phyloP scores from a whole-genome alignment of 1,140 invertebrate genomes.

The Lasaia peninsularis region DNA sequence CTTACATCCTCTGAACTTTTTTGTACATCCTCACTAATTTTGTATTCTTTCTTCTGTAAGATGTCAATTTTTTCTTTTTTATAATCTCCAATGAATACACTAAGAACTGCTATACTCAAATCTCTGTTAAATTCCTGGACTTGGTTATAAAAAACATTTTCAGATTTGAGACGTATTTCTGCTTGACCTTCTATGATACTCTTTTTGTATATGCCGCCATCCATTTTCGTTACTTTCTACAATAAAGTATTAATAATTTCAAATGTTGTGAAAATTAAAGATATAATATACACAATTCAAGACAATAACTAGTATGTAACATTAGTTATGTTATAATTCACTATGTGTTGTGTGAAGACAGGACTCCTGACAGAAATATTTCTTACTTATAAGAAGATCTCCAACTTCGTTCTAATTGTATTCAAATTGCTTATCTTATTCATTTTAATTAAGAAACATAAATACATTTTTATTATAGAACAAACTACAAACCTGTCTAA shows the following conservation, averaged over 20 bases:
- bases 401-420: no score
- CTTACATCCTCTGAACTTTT: conserved; percentile 16
- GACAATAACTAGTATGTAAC: no score
- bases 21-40: conserved; percentile 22
- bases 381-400: no score
- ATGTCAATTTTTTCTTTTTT: conserved; percentile 36
- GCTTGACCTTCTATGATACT: conserved; percentile 85
- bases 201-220: conserved; percentile 28
- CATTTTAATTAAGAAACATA: no score
- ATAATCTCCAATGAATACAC: conserved; percentile 77
- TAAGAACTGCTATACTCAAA: conserved; percentile 85
- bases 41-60: conserved; percentile 28
- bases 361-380: no score
- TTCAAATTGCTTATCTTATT: no score
- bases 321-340: no score
- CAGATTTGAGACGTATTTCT: conserved; percentile 80
- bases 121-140: conserved; percentile 98
- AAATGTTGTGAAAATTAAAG: no score
- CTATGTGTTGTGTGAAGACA: no score
- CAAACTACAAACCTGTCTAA: conserved; percentile 1
- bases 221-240: conserved; percentile 53
- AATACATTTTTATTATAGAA: no score
- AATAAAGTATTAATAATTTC: not conserved
- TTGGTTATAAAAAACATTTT: conserved; percentile 97
- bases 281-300: no score